phyloP scores from a whole-genome alignment of 2,797 vertebrate species.

The Arnoldichthys spilopterus region DNA sequence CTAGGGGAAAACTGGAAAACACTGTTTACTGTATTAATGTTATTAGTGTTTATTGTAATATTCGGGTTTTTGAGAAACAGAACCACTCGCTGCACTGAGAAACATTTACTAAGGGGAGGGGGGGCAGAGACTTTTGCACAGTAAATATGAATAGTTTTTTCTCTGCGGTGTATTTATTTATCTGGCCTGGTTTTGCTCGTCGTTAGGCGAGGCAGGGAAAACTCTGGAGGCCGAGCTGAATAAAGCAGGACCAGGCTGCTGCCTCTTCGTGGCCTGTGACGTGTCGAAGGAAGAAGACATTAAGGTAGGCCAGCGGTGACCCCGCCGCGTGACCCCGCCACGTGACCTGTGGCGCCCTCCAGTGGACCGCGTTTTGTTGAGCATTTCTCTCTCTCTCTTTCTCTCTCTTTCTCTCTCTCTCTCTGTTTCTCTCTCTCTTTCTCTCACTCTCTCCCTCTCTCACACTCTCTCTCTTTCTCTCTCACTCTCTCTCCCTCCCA shows the following conservation, averaged over 20 bases:
- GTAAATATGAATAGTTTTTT: no score
- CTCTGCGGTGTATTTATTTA: neutral
- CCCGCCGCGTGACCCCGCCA: no score
- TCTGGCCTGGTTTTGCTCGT: neutral
- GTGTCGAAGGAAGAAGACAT: constrained; percentile 79
- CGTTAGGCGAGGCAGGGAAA: constrained; percentile 66
- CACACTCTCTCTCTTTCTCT: neutral
- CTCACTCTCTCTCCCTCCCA: neutral
- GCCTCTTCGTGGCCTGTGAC: constrained; percentile 77
- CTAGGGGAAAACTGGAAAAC: no score
- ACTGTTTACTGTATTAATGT: no score
- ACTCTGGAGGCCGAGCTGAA: constrained; percentile 73
- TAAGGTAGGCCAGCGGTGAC: constrained; percentile 66
- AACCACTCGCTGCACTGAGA: no score
- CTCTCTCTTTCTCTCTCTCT: neutral
- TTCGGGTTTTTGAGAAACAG: no score
- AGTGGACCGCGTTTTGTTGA: neutral
- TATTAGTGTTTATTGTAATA: no score
- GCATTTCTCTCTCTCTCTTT: neutral
- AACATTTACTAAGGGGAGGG: no score
- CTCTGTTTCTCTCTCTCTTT: neutral
- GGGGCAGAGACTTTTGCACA: no score
- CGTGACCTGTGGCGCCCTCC: neutral
- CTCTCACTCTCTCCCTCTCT: neutral
- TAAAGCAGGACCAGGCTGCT: constrained; percentile 66